A percentile compares a stretch with the other conserved stretches of the same genome.
Evolutionary conservation across 2,888 invertebrate genomes (phyloP).

Genomic region (Drosophila mimetica): DNA sequence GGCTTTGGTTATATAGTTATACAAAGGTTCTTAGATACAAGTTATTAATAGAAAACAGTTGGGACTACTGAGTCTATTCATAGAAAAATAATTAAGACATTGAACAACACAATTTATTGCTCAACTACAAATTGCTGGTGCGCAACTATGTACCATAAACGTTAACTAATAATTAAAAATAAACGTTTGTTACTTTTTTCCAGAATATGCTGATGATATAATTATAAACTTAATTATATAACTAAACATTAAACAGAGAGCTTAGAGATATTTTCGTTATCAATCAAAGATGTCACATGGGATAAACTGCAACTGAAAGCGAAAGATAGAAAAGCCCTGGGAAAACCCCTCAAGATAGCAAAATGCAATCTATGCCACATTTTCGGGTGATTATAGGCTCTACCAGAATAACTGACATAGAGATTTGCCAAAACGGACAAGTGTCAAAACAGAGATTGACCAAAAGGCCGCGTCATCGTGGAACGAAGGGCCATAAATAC

Average conservation of each 20-base stretch:
- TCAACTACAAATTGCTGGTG: too few relatives aligned
- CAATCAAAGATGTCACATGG: conserved; percentile 11
- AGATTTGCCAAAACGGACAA: conserved; percentile 32
- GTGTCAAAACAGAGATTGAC: conserved; percentile 21
- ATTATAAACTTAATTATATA: too few relatives aligned
- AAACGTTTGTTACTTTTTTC: not conserved
- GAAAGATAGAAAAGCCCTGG: conserved; percentile 5
- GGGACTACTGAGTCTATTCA: too few relatives aligned
- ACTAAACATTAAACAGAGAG: not conserved
- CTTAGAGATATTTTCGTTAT: not conserved
- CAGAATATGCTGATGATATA: not conserved
- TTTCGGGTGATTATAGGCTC: conserved; percentile 18
- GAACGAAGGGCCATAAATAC: conserved; percentile 44
- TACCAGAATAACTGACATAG: conserved; percentile 22
- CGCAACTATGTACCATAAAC: too few relatives aligned
- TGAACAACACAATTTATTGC: not conserved
- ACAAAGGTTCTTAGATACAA: too few relatives aligned
- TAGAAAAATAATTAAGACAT: too few relatives aligned
- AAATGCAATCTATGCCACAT: conserved; percentile 19
- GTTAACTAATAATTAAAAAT: too few relatives aligned
- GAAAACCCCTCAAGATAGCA: conserved; percentile 40
- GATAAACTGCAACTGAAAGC: conserved; percentile 11
- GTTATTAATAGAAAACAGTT: too few relatives aligned
- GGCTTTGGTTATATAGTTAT: too few relatives aligned
- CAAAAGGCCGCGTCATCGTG: conserved; percentile 25